A percentile compares a stretch with the other conserved stretches of the same genome.
Evolutionary conservation across 1,140 invertebrate genomes (phyloP).

Genomic region (Trigoniulus corallinus): DNA sequence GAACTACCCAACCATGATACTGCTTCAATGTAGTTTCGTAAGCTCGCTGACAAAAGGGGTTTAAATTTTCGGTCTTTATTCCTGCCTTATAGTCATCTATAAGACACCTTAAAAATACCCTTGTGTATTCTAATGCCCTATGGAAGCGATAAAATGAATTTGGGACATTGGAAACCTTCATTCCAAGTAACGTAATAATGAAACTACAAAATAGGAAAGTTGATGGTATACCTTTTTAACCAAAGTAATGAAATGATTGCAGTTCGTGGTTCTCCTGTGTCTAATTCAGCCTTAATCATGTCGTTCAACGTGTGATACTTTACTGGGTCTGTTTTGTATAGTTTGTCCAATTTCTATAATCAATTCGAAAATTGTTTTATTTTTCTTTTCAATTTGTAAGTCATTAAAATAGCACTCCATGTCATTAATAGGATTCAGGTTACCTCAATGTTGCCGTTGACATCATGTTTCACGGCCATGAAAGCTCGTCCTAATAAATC

Average conservation of each 20-base stretch:
- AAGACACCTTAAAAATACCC: constrained; percentile 37
- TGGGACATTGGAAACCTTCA: no score
- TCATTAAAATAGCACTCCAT: neutral
- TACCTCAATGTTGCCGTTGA: constrained; percentile 54
- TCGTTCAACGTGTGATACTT: constrained; percentile 42
- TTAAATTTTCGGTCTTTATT: constrained; percentile 32
- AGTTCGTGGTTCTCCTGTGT: constrained; percentile 21
- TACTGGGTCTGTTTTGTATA: constrained; percentile 32
- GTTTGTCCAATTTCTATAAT: constrained; percentile 37
- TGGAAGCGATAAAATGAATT: constrained; percentile 6
- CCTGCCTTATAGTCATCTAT: constrained; percentile 30
- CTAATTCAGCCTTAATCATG: constrained; percentile 33
- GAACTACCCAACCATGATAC: constrained; percentile 46
- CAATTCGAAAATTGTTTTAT: neutral
- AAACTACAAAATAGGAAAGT: no score
- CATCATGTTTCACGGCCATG: constrained; percentile 48
- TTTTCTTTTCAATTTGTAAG: neutral
- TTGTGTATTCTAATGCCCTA: constrained; percentile 42
- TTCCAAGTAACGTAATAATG: no score
- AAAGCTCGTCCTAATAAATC: constrained; percentile 53
- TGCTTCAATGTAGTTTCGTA: constrained; percentile 43
- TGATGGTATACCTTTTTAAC: constrained; percentile 40
- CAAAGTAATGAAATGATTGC: constrained; percentile 43
- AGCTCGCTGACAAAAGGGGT: constrained; percentile 34
- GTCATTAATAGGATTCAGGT: constrained; percentile 16